Conservation (phyloP, 2,113 vertebrate species). For the Urocynchramus pylzowi region DNA sequence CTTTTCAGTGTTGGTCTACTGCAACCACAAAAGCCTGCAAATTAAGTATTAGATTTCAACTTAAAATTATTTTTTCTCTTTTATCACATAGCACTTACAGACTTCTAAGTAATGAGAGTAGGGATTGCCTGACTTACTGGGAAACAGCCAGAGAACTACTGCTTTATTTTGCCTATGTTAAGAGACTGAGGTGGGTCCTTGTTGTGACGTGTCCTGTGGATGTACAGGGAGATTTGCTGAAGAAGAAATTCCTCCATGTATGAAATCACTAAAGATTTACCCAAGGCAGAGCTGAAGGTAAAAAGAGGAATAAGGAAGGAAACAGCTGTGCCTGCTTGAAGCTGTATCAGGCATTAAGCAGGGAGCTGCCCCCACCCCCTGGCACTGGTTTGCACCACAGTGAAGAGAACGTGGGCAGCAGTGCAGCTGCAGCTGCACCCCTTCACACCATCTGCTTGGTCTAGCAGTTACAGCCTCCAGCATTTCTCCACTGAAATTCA, state of each 20-base stretch:
- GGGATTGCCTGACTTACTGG: neutral
- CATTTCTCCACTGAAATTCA: neutral
- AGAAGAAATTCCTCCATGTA: neutral
- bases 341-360: neutral
- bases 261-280: neutral
- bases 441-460: neutral
- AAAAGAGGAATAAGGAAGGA: neutral
- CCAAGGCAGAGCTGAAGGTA: neutral
- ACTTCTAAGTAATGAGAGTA: neutral
- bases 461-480: neutral
- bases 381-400: rapidly evolving
- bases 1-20: neutral
- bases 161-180: neutral
- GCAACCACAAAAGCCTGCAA: neutral
- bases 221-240: rapidly evolving
- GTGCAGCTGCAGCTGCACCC: neutral
- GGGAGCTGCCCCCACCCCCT: neutral
- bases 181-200: neutral
- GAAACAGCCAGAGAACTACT: neutral
- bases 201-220: neutral
- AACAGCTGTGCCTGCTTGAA: neutral
- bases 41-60: neutral
- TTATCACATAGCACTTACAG: neutral
- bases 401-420: neutral
- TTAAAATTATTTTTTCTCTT: neutral